Percentiles rank a stretch among this genome's conserved stretches.
phyloP scores from a whole-genome alignment of 2,797 vertebrate species.

The Petrocephalus schoutedeni region DNA sequence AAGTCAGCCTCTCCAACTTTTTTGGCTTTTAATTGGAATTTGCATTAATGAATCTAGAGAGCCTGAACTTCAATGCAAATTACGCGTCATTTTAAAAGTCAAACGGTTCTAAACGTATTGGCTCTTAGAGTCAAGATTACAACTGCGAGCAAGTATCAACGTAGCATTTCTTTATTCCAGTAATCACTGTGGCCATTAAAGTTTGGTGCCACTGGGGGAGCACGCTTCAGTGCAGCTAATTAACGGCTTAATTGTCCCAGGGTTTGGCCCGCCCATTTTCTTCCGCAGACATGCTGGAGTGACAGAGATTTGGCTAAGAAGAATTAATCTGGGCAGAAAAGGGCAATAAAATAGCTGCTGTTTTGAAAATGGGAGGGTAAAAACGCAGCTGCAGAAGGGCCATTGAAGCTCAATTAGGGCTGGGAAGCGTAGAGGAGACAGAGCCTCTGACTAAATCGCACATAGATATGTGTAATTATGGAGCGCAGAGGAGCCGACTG shows the following conservation, averaged over 20 bases:
- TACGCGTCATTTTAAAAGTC: not conserved
- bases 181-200: not conserved
- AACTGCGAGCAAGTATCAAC: not conserved
- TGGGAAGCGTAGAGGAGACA: not conserved
- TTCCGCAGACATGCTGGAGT: slow-evolving; percentile 22
- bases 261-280: slow-evolving; percentile 22
- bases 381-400: not conserved
- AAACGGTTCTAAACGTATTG: not conserved
- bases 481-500: not conserved
- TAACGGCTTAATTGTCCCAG: slow-evolving; percentile 33
- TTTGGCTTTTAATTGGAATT: not conserved
- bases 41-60: slow-evolving; percentile 6
- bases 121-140: not conserved
- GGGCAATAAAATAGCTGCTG: not conserved
- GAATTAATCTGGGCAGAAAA: not conserved
- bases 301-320: slow-evolving; percentile 24
- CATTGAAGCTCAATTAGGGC: not conserved
- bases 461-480: not conserved
- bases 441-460: not conserved
- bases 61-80: not conserved
- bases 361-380: not conserved
- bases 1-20: not conserved
- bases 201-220: not conserved
- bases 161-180: not conserved
- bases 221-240: slow-evolving; percentile 30